Evolutionary conservation across 2,113 vertebrate species (phyloP).

Genomic region (Procavia capensis): DNA sequence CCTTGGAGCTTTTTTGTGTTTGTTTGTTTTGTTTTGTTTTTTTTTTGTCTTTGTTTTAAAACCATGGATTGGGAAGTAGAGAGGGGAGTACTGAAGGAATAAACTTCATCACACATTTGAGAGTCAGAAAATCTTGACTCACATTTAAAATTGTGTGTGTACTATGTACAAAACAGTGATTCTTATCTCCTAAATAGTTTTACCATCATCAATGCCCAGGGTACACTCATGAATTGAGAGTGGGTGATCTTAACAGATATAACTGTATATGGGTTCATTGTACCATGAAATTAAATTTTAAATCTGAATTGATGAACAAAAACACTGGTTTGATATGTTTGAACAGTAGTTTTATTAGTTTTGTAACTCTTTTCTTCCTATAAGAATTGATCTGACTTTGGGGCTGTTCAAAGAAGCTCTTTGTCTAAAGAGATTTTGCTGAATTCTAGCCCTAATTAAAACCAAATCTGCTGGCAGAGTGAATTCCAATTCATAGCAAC

Average conservation of each 20-base stretch:
- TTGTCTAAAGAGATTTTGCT: background rate
- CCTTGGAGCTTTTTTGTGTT: background rate
- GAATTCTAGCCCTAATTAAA: background rate
- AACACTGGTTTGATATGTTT: constrained; percentile 82
- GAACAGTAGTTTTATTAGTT: constrained; percentile 81
- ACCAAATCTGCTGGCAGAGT: no score
- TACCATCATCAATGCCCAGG: constrained; percentile 81
- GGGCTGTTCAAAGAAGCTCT: background rate
- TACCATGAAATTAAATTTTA: constrained; percentile 91
- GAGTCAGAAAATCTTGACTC: constrained; percentile 51
- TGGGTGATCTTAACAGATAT: constrained; percentile 89
- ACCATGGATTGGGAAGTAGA: background rate
- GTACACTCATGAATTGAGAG: constrained; percentile 80
- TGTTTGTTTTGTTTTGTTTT: constrained; percentile 19
- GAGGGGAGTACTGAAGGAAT: background rate
- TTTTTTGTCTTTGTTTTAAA: constrained; percentile 10
- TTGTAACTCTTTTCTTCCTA: constrained; percentile 83
- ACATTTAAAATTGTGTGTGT: constrained; percentile 68
- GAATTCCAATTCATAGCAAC: no score
- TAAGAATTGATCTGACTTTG: constrained; percentile 55
- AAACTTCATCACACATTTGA: constrained; percentile 51
- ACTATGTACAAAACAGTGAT: constrained; percentile 75
- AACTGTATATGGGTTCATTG: constrained; percentile 85
- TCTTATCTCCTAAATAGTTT: constrained; percentile 85
- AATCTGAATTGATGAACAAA: constrained; percentile 91